Base-by-base conservation (phyloP, 2,113 vertebrate genomes). In the Pogonocichla stellata region DNA sequence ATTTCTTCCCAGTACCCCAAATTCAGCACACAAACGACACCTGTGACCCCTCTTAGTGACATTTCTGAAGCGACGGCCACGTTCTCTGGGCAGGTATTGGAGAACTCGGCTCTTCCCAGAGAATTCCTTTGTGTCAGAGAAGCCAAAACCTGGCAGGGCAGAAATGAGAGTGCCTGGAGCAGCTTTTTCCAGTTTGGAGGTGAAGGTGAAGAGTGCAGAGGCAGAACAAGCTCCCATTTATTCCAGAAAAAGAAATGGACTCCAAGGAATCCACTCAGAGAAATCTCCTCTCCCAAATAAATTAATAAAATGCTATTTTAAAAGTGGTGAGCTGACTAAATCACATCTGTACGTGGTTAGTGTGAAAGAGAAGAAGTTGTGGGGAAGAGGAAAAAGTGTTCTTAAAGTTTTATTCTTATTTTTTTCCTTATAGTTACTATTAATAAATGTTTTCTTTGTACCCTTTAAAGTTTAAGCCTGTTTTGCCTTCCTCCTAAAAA, bases 11-110 rank as follows among this genome's bases (percentile, higher is more conserved):
- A 23, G 11, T 0, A 53, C 28, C 47, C 48, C 14, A 22, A 17
- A 25, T 10, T 28, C 57, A 84, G 8, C 38, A 38, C 38, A 38
- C 38, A 38, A 38, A 38, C 10, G 38, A 38, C 80, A 56, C 20
- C 88, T 1, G 28, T 19, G 62, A 50, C 51, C 75, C 40, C 26
- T 29, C n/a, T 8, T 6, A 15, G 29, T 3, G 72, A 19, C 51
- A 2, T 20, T 28, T 19, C 75, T 48, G 58, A 18, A 56, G 56
- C 0, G 0, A 24, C 38, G 65, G 61, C 69, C 28, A 6, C 1
- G 0, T 8, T 8, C 34, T 1, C 25, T 40, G n/a, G 77, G 9
- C 28, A 47, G 33, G 10, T 33, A 57, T 6, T 14, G 84, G 80
- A 58, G 53, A 86, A 36, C 2, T 3, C 29, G 25, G 34, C 18